phyloP scores from a whole-genome alignment of 2,888 invertebrate species.

The Drosophila paramelanica region DNA sequence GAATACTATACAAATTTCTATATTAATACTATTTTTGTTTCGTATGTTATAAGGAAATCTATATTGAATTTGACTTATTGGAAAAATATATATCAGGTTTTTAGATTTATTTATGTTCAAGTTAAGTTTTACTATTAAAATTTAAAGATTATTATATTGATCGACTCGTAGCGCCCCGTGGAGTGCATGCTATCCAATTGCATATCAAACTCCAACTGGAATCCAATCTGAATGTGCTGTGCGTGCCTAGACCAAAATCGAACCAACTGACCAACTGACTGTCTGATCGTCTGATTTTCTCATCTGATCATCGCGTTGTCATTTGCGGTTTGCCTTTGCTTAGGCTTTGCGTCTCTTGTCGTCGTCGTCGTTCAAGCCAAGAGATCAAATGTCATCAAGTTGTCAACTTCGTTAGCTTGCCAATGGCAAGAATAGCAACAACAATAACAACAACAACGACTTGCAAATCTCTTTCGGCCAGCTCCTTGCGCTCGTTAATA shows the following conservation, averaged over 20 bases:
- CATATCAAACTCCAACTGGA: slow-evolving; percentile 1
- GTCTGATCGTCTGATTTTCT: slow-evolving; percentile 62
- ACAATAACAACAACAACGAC: slow-evolving; percentile 20
- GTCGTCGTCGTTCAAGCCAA: slow-evolving; percentile 40
- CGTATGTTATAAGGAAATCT: too few species aligned
- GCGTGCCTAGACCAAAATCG: slow-evolving; percentile 56
- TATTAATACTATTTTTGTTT: too few species aligned
- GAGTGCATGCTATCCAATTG: slow-evolving; percentile 6
- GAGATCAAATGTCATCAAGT: slow-evolving; percentile 83
- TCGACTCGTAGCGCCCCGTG: slow-evolving; percentile 1
- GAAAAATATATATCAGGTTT: too few species aligned
- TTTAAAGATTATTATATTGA: too few species aligned
- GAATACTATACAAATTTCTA: too few species aligned
- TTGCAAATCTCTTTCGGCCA: slow-evolving; percentile 57
- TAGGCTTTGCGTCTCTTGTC: slow-evolving; percentile 7
- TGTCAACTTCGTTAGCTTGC: slow-evolving; percentile 82
- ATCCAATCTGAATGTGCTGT: slow-evolving; percentile 36
- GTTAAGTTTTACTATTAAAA: too few species aligned
- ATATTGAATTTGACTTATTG: too few species aligned
- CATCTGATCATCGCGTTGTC: slow-evolving; percentile 65
- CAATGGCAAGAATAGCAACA: slow-evolving; percentile 46
- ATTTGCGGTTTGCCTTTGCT: slow-evolving; percentile 50
- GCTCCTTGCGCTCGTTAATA: slow-evolving; percentile 61
- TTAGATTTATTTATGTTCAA: too few species aligned
- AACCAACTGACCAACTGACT: slow-evolving; percentile 42